Base-by-base conservation (phyloP, 2,888 invertebrate genomes). In the Crepidodera aurea region DNA sequence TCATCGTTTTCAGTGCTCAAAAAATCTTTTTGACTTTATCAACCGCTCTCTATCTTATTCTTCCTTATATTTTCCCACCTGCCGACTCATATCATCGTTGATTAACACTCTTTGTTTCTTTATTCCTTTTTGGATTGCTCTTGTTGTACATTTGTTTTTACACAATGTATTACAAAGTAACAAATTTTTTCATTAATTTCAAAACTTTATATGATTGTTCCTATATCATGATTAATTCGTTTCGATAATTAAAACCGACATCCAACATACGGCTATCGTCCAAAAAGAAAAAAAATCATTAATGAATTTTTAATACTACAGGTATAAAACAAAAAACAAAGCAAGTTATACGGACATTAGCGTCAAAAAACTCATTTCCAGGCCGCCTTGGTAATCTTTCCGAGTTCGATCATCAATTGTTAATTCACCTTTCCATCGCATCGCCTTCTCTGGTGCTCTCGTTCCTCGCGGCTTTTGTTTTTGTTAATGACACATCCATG, bases 401-500 rank as follows among this genome's bases (percentile, higher is more conserved):
- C 50, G 54, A 37, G 60, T 65, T 68, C 67, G 67, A 65, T 65
- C 65, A 68, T 68, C 67, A 68, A 65, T 68, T 68, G 62, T 61
- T 65, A 62, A 68, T 66, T 61, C 66, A 58, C 64, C 54, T 63
- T 60, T 58, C 63, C 65, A 55, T 55, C 60, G 60, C 65, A 55
- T 55, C 60, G 60, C 39, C 51, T 51, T 53, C 54, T 51, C 46
- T 37, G 51, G 46, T 46, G 32, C 44, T 22, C 53, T 59, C 50
- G 42, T 71, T 70, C 73, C 77, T 76, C 72, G 71, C 69, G 75
- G 77, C 75, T 56, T 62, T 77, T 78, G 77, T 78, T 78, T 78
- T 78, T 76, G 77, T 78, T 78, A 78, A 78, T 77, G 78, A 78
- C 76, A 75, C 72, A 75, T 71, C 71, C 73, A 76, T 71, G 69